phyloP scores from a whole-genome alignment of 2,113 vertebrate genomes.

The Albula glossodonta region DNA sequence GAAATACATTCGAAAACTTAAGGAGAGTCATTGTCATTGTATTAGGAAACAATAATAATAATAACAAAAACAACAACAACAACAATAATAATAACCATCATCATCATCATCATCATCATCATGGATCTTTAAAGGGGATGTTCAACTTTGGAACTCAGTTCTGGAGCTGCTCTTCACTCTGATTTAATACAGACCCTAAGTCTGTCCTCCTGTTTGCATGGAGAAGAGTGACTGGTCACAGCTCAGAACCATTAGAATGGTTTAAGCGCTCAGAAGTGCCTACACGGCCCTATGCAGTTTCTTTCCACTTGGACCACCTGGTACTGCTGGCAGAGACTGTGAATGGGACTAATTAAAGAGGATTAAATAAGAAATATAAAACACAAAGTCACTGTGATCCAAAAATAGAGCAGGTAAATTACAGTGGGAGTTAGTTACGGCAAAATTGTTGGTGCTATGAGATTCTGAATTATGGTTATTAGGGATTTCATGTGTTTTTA shows the following conservation, averaged over 20 bases:
- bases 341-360: slow-evolving; percentile 31
- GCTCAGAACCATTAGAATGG: slow-evolving; percentile 16
- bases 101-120: too few species aligned
- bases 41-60: too few species aligned
- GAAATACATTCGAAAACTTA: too few species aligned
- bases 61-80: too few species aligned
- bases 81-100: too few species aligned
- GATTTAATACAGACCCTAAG: slow-evolving; percentile 8
- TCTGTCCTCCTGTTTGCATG: slow-evolving; percentile 1
- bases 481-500: neutral
- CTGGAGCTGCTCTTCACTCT: neutral
- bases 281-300: neutral
- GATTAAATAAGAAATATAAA: slow-evolving; percentile 39
- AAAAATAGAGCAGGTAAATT: slow-evolving; percentile 8
- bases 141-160: too few species aligned
- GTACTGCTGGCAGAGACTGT: slow-evolving; percentile 23
- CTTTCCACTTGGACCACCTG: slow-evolving; percentile 15
- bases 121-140: too few species aligned
- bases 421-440: slow-evolving; percentile 17
- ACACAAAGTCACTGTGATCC: neutral
- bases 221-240: slow-evolving; percentile 5
- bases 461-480: slow-evolving; percentile 44
- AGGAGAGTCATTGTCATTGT: too few species aligned
- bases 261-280: neutral
- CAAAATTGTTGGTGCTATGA: slow-evolving; percentile 51